A percentile compares a stretch with the other conserved stretches of the same genome.
Evolutionary conservation across 2,797 vertebrate species (phyloP).

Genomic region (Rachycentron canadum): DNA sequence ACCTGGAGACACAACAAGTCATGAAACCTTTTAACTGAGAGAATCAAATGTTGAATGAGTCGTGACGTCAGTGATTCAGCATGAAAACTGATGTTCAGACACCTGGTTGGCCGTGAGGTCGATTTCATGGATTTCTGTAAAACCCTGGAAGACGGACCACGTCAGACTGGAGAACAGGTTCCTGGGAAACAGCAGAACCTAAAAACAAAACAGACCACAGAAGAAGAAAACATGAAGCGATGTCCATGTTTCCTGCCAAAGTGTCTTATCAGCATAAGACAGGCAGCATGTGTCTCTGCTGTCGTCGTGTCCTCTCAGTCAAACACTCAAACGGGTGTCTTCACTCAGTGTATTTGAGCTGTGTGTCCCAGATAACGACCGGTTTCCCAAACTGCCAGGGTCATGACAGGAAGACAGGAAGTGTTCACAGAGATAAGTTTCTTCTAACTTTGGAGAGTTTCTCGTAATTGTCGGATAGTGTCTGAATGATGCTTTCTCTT

Average conservation of each 20-base stretch:
- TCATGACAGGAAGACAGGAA: too few relatives aligned
- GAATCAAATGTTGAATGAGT: too few relatives aligned
- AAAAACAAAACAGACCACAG: constrained; percentile 5
- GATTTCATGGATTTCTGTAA: constrained; percentile 74
- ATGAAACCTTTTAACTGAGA: neutral
- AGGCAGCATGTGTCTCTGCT: constrained; percentile 29
- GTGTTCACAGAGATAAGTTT: too few relatives aligned
- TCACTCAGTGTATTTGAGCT: neutral
- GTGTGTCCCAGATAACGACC: too few relatives aligned
- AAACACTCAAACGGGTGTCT: too few relatives aligned
- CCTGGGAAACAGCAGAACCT: constrained; percentile 74
- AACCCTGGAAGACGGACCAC: constrained; percentile 74
- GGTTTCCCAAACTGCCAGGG: too few relatives aligned
- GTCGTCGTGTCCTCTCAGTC: constrained; percentile 19
- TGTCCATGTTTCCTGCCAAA: constrained; percentile 14
- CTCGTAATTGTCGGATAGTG: too few relatives aligned
- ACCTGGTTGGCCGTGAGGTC: constrained; percentile 79
- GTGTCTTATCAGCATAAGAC: constrained; percentile 3
- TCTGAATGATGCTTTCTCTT: too few relatives aligned
- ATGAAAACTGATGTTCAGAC: neutral
- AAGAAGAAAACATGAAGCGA: neutral
- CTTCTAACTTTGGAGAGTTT: too few relatives aligned
- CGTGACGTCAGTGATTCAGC: neutral
- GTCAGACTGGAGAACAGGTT: constrained; percentile 76
- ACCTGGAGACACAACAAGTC: constrained; percentile 53